Conservation (phyloP, 2,888 invertebrate genomes). For the Masnerella sp. region DNA sequence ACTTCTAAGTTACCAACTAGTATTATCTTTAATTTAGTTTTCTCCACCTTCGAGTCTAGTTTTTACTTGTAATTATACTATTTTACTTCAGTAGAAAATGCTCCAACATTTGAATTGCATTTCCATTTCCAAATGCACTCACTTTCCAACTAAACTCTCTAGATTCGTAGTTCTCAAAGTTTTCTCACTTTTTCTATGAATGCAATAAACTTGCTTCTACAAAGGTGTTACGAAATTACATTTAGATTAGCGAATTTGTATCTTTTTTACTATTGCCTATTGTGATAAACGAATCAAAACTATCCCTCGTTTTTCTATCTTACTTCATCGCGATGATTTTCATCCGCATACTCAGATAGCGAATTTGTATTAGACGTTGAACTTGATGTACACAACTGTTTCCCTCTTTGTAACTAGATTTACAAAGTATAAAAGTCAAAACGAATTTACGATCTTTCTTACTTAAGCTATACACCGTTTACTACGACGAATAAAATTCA, state of each 20-base stretch:
- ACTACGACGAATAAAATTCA: conserved; percentile 12
- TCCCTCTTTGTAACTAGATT: conserved; percentile 21
- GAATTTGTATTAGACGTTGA: conserved; percentile 2
- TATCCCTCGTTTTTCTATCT: conserved; percentile 31
- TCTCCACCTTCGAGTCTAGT: too few relatives aligned
- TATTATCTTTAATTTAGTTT: too few relatives aligned
- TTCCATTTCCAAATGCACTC: too few relatives aligned
- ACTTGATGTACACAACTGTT: conserved; percentile 1
- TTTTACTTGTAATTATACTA: too few relatives aligned
- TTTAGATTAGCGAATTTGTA: conserved; percentile 33
- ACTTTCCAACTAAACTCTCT: too few relatives aligned
- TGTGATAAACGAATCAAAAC: conserved; percentile 46
- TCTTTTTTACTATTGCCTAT: conserved; percentile 48
- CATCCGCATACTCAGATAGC: conserved; percentile 8
- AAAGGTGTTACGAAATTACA: conserved; percentile 13
- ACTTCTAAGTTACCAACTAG: too few relatives aligned
- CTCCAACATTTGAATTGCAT: too few relatives aligned
- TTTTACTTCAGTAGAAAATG: neutral
- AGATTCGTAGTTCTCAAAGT: neutral
- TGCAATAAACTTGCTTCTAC: conserved; percentile 22
- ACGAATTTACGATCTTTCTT: conserved; percentile 30
- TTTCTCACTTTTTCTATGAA: conserved; percentile 34
- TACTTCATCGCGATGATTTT: conserved; percentile 8
- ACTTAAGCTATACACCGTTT: conserved; percentile 25
- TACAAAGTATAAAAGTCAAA: conserved; percentile 3